Evolutionary conservation across 2,797 vertebrate genomes (phyloP).

Genomic region (Tragopan temminckii): DNA sequence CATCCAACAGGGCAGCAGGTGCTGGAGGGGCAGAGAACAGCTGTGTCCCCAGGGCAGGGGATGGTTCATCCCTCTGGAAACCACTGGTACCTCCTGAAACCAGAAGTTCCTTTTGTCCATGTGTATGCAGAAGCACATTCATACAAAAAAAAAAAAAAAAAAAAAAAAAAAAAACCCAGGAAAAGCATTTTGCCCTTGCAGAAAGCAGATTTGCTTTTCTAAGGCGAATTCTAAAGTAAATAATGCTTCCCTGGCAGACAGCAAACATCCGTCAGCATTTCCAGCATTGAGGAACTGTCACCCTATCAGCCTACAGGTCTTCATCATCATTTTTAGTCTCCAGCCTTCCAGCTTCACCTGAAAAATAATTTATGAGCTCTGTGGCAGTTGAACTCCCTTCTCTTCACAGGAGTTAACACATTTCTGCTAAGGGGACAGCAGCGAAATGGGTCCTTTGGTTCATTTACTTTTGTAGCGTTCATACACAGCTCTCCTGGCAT

Average conservation of each 20-base stretch:
- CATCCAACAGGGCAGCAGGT: background rate
- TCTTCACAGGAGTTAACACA: background rate
- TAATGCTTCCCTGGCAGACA: background rate
- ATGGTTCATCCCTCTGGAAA: background rate
- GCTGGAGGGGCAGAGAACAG: background rate
- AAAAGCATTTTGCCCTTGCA: background rate
- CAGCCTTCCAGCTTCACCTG: background rate
- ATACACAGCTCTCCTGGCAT: background rate
- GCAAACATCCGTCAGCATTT: background rate
- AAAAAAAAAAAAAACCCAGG: background rate
- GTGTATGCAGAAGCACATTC: too few species aligned
- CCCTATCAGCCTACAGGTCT: background rate
- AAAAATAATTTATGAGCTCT: conserved; percentile 8
- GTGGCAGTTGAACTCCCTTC: background rate
- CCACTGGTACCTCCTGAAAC: background rate
- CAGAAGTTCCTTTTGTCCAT: too few species aligned
- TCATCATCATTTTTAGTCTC: background rate
- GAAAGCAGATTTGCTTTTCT: background rate
- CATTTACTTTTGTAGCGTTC: background rate
- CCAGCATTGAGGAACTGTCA: background rate
- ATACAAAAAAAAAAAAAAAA: background rate
- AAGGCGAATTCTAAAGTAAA: background rate
- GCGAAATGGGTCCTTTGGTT: background rate
- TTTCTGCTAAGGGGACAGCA: background rate
- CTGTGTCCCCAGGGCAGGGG: background rate